Evolutionary conservation across 2,797 vertebrate genomes (phyloP).

Genomic region (Enteromius fasciolatus): DNA sequence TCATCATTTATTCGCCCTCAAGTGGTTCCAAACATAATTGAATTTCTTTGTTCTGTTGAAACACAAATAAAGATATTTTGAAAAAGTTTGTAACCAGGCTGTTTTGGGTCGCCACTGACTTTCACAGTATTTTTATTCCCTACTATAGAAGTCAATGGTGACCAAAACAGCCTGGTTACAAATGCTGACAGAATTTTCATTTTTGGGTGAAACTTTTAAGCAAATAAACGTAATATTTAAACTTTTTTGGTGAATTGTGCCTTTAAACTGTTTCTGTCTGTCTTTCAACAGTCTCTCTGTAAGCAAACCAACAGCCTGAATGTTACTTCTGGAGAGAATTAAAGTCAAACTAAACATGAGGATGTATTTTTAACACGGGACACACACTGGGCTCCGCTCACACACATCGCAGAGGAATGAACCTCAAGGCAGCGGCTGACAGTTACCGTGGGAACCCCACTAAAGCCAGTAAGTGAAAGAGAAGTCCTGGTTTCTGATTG

Average conservation of each 20-base stretch:
- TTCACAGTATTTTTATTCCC: no score
- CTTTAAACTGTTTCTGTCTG: background rate
- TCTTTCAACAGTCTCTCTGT: background rate
- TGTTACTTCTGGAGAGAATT: constrained; percentile 12
- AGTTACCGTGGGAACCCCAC: constrained; percentile 53
- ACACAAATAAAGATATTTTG: no score
- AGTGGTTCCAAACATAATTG: no score
- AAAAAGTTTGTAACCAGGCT: no score
- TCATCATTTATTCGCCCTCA: no score
- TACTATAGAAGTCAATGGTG: no score
- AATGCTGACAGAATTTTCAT: no score
- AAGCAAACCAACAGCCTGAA: background rate
- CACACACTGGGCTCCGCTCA: background rate
- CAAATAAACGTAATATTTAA: no score
- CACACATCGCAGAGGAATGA: constrained; percentile 26
- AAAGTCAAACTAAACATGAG: constrained; percentile 8
- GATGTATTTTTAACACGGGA: constrained; percentile 44
- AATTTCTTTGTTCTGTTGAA: no score
- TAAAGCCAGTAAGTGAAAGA: background rate
- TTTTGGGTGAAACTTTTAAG: no score
- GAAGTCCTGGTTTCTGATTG: background rate
- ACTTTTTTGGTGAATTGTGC: background rate
- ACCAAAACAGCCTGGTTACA: no score
- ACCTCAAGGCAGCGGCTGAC: background rate
- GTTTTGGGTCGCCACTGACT: no score